Percentiles rank a stretch among this genome's conserved stretches.
phyloP scores from a whole-genome alignment of 2,888 invertebrate genomes.

The Heliconius aoede region DNA sequence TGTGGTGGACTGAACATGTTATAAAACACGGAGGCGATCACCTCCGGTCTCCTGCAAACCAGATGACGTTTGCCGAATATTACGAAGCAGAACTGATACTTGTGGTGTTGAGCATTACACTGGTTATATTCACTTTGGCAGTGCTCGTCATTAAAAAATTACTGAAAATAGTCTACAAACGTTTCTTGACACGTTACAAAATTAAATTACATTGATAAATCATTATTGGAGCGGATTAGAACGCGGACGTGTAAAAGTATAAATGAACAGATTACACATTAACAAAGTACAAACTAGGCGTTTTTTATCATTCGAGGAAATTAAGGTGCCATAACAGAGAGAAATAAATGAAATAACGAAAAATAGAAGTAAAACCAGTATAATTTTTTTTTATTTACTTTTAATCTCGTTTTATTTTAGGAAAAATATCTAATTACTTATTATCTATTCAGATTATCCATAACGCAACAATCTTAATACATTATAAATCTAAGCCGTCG shows the following conservation, averaged over 20 bases:
- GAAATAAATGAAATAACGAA: no score
- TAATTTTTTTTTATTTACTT: neutral
- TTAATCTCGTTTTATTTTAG: neutral
- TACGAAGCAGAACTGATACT: constrained; percentile 50
- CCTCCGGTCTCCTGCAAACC: constrained; percentile 51
- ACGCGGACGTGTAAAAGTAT: no score
- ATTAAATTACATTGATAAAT: constrained; percentile 4
- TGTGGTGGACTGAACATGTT: constrained; percentile 59
- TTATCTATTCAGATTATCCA: neutral
- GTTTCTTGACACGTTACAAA: neutral
- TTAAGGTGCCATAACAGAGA: no score
- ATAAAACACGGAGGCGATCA: constrained; percentile 54
- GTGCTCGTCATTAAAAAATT: neutral
- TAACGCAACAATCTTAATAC: no score
- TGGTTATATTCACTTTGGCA: neutral
- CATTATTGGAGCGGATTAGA: neutral
- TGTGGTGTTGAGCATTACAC: neutral
- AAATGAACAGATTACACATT: no score
- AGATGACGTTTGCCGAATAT: constrained; percentile 50
- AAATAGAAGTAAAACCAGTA: no score
- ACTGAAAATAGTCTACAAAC: neutral
- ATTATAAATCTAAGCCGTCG: no score
- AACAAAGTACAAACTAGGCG: no score
- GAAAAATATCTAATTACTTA: neutral
- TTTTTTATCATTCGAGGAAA: no score